Conservation (phyloP, 2,797 vertebrate genomes). For the Coilia nasus region DNA sequence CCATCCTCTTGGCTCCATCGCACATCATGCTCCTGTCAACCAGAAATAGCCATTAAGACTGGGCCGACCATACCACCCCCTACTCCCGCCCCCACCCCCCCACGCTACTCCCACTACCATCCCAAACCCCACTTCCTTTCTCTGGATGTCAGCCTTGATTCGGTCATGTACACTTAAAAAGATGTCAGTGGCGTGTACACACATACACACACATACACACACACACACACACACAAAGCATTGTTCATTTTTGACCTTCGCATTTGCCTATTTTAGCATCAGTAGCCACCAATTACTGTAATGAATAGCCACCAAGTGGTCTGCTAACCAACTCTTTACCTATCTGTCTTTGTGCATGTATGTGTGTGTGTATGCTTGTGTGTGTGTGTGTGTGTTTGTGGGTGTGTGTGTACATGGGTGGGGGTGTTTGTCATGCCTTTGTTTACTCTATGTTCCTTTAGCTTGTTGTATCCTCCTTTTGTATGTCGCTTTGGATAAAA, state of each 20-base stretch:
- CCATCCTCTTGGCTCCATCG: conserved; percentile 36
- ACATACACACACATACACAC: conserved; percentile 64
- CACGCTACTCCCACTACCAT: not conserved
- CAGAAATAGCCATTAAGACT: conserved; percentile 59
- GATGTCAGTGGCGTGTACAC: conserved; percentile 21
- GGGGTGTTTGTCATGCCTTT: too few species aligned
- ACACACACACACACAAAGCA: conserved; percentile 1
- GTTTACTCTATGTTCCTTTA: too few species aligned
- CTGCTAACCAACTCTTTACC: too few species aligned
- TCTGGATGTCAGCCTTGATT: conserved; percentile 7
- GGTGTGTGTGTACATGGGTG: too few species aligned
- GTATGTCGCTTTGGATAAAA: too few species aligned
- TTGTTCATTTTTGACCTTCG: not conserved
- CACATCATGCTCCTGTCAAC: conserved; percentile 55
- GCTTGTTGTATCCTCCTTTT: too few species aligned
- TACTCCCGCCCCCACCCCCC: not conserved
- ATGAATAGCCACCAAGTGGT: too few species aligned
- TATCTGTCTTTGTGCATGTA: too few species aligned
- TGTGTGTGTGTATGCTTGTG: too few species aligned
- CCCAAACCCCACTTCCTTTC: not conserved
- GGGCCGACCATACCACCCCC: conserved; percentile 57
- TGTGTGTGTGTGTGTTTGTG: too few species aligned
- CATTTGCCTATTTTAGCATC: not conserved
- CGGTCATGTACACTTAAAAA: not conserved
- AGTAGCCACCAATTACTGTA: not conserved